These are phyloP conservation scores for Psittacula derbiana DNA, from an alignment of 2,797 vertebrate genomes.

Conservation along the genomic window DNA sequence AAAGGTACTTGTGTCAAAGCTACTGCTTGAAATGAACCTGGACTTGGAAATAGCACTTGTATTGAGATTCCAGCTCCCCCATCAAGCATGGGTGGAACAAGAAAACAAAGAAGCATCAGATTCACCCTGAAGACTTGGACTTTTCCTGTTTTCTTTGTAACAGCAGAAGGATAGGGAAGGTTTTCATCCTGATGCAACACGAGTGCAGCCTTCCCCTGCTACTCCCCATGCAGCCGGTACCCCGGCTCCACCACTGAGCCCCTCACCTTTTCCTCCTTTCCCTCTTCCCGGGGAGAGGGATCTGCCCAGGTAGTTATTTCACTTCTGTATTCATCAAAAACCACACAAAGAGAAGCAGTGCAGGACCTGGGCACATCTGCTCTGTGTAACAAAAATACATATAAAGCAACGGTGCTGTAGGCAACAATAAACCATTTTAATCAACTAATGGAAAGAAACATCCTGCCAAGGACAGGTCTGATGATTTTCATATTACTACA, in stretches of 20 bases:
- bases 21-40: neutral
- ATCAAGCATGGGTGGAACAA: neutral
- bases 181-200: neutral
- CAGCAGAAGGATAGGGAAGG: neutral
- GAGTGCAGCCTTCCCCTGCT: accelerated
- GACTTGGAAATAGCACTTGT: neutral
- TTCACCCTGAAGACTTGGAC: neutral
- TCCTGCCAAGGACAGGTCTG: slow-evolving; percentile 50
- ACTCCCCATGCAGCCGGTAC: accelerated
- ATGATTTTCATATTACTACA: slow-evolving; percentile 51
- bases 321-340: neutral
- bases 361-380: neutral
- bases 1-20: neutral
- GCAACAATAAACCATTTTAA: slow-evolving; percentile 65
- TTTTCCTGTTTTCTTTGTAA: neutral
- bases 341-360: neutral
- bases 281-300: neutral
- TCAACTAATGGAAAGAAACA: slow-evolving; percentile 51
- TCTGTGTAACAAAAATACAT: neutral
- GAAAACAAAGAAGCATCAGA: neutral
- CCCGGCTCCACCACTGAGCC: accelerated
- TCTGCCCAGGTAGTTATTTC: neutral
- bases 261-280: neutral
- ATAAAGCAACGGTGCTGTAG: slow-evolving; percentile 13
- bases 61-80: neutral